Evolutionary conservation across 2,888 invertebrate genomes (phyloP), one percentile per base, ranked within the genome.

Genomic region (Eilema depressum): DNA sequence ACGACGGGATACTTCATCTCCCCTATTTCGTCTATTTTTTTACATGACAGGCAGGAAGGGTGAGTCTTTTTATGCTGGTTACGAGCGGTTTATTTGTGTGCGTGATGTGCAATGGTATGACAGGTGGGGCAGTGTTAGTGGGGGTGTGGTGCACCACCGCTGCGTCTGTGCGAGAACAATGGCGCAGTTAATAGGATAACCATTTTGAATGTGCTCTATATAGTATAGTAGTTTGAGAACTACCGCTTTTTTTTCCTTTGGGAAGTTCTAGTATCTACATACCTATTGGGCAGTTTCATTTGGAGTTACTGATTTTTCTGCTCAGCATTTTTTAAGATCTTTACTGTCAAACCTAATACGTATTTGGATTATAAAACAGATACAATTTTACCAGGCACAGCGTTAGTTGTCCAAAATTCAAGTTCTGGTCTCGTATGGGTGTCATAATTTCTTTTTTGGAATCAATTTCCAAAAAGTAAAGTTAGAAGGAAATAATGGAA

Each of bases 91-190:
- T 78, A 61, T 69, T 75, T 86, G 87, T 90, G 87, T 88, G 90
- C 74, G 88, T 86, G 68, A 85, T 85, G 83, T 84, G 85, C 84
- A 83, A 77, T 79, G 73, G 81, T 85, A 79, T 77, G 80, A 86
- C 86, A 89, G 89, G 88, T 89, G 80, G 78, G 73, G 78, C 71
- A 83, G 72, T 77, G 77, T 86, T 85, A 88, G 88, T 89, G 84
- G 70, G 79, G 72, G 83, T 87, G 84, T 77, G 79, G 80, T 89
- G 86, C 89, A 88, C 79, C 77, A 84, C 74, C 73, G 53, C 77
- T 76, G 85, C 83, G 81, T 82, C 78, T 83, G 77, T 77, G 75
- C 85, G 75, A 69, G 71, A 69, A 75, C 79, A 75, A 73, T 78
- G 61, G 70, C 57, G 78, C 76, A 77, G 80, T 78, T 75, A 69